A percentile compares a stretch with the other conserved stretches of the same genome.
Conservation (phyloP, 2,113 vertebrate genomes). For the Pica pica region DNA sequence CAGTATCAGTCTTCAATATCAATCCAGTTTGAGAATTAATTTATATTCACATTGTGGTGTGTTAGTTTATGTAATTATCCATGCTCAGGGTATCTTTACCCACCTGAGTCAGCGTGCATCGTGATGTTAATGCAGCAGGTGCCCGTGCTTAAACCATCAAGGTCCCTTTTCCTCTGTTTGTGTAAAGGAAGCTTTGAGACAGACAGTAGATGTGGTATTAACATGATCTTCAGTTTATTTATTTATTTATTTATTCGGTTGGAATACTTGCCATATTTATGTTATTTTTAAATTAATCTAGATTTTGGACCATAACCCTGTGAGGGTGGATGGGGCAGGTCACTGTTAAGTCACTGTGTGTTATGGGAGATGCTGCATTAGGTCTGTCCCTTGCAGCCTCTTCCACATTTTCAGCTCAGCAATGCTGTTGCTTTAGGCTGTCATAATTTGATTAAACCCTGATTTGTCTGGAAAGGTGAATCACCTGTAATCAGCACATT, state of each 20-base stretch:
- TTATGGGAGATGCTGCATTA: not conserved
- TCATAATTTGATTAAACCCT: slow-evolving; percentile 3
- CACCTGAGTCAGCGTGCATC: not conserved
- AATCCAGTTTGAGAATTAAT: not conserved
- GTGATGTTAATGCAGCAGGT: not conserved
- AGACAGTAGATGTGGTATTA: not conserved
- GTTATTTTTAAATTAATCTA: not conserved
- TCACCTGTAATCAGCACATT: slow-evolving; percentile 23
- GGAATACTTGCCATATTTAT: not conserved
- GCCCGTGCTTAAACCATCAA: too few relatives aligned
- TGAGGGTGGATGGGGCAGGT: not conserved
- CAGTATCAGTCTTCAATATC: not conserved
- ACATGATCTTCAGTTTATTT: not conserved
- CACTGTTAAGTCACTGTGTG: not conserved
- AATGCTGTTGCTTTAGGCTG: not conserved
- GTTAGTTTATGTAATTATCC: not conserved
- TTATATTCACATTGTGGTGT: not conserved
- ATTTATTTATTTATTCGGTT: not conserved
- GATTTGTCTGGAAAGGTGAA: slow-evolving; percentile 21
- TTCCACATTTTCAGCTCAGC: not conserved
- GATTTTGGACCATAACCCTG: not conserved
- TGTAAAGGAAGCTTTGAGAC: not conserved
- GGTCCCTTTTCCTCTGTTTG: not conserved
- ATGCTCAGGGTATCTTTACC: not conserved
- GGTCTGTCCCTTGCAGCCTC: not conserved